Conservation (phyloP, 2,797 vertebrate species). For the Acridotheres tristis region DNA sequence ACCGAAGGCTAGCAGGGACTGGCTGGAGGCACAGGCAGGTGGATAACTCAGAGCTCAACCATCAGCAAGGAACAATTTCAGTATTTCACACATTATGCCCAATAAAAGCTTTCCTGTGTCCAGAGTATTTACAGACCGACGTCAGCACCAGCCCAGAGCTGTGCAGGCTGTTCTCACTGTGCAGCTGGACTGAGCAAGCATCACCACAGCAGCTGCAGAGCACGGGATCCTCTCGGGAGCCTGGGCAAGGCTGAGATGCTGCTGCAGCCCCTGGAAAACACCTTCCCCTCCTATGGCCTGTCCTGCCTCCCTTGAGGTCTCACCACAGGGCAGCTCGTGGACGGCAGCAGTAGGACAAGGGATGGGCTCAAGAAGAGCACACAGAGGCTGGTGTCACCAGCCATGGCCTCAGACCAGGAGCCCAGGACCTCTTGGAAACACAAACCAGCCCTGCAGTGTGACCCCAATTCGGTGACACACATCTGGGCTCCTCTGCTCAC, state of each 20-base stretch:
- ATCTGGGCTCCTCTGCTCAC: background rate
- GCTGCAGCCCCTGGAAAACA: background rate
- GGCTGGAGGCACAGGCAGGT: background rate
- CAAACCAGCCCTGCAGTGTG: background rate
- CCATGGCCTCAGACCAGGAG: accelerated
- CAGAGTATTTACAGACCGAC: background rate
- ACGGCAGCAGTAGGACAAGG: background rate
- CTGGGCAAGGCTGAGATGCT: accelerated
- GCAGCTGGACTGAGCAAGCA: background rate
- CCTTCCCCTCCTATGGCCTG: accelerated
- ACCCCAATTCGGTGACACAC: accelerated
- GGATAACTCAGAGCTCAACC: background rate
- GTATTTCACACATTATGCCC: background rate
- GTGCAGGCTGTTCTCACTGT: accelerated
- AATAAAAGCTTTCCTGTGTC: background rate
- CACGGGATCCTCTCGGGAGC: background rate
- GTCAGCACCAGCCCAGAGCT: background rate
- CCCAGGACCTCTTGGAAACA: background rate
- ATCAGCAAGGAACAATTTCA: background rate
- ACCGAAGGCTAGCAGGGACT: background rate
- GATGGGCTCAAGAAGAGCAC: background rate
- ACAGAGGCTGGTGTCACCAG: background rate
- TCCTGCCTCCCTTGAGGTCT: accelerated
- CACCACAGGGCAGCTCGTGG: background rate
- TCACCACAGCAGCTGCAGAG: accelerated